Conservation (phyloP, 1,140 invertebrate species). For the Lepidurus apus region DNA sequence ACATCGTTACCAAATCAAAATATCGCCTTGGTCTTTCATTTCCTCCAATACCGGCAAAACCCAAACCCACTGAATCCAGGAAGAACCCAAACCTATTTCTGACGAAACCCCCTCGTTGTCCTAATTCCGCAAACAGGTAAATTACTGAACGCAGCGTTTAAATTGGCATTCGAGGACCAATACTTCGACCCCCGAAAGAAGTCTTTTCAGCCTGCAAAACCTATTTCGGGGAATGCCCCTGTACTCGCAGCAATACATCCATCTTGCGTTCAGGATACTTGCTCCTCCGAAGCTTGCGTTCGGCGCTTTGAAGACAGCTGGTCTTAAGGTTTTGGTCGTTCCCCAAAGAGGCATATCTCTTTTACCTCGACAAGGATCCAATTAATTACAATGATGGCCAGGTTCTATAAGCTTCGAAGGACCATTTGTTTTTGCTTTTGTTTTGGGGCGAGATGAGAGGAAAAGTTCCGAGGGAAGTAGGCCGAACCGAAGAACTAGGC, state of each 20-base stretch:
- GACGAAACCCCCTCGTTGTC: no score
- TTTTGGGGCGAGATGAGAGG: neutral
- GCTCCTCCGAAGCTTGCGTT: neutral
- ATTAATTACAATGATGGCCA: conserved; percentile 16
- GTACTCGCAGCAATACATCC: neutral
- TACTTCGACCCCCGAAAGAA: neutral
- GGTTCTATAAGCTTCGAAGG: neutral
- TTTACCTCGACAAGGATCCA: neutral
- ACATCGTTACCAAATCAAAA: neutral
- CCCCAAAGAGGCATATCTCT: no score
- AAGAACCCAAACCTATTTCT: neutral
- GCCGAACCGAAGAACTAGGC: neutral
- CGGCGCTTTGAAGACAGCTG: no score
- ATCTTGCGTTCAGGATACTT: neutral
- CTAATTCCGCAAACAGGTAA: neutral
- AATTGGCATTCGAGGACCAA: neutral
- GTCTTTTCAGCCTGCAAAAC: neutral
- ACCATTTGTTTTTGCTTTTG: neutral
- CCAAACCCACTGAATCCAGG: neutral
- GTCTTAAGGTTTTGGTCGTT: no score
- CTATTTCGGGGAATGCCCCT: no score
- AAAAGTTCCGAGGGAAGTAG: neutral
- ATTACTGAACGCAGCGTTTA: no score
- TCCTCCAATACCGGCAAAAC: neutral
- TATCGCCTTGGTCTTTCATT: neutral